phyloP scores from a whole-genome alignment of 1,140 invertebrate genomes.

The Colletes gigas region DNA sequence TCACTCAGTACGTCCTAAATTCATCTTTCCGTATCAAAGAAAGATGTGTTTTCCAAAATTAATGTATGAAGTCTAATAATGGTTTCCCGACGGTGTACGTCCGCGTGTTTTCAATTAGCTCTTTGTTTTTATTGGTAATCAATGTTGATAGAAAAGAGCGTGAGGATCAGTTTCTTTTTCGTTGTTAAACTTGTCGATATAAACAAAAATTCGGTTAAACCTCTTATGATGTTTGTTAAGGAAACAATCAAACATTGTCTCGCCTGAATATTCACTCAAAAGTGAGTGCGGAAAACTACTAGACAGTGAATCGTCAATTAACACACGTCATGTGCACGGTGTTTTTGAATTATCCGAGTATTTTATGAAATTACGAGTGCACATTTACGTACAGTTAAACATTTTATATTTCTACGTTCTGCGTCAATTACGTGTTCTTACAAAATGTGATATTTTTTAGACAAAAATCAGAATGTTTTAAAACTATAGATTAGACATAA shows the following conservation, averaged over 20 bases:
- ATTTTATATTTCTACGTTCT: not conserved
- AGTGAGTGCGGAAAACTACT: slow-evolving; percentile 4
- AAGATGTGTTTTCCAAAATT: slow-evolving; percentile 23
- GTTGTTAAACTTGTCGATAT: not conserved
- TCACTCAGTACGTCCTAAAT: slow-evolving; percentile 57
- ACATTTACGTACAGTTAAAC: not conserved
- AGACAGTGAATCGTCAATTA: slow-evolving; percentile 28
- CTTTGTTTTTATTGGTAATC: slow-evolving; percentile 27
- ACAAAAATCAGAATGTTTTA: not conserved
- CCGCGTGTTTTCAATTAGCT: not conserved
- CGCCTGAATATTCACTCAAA: not conserved
- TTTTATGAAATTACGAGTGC: not conserved
- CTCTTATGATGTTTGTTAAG: not conserved
- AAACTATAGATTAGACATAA: not conserved
- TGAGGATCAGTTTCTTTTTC: not conserved
- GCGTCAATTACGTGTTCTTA: not conserved
- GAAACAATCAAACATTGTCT: not conserved
- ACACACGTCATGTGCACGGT: slow-evolving; percentile 40
- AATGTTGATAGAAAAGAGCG: slow-evolving; percentile 35
- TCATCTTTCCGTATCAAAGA: slow-evolving; percentile 17
- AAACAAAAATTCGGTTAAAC: not conserved
- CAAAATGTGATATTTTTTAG: not conserved
- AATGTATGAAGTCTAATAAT: not conserved
- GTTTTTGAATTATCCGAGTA: slow-evolving; percentile 1
- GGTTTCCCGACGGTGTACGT: not conserved